These are phyloP conservation scores for Ictalurus furcatus DNA, from an alignment of 2,113 vertebrate genomes.

Conservation along the genomic window DNA sequence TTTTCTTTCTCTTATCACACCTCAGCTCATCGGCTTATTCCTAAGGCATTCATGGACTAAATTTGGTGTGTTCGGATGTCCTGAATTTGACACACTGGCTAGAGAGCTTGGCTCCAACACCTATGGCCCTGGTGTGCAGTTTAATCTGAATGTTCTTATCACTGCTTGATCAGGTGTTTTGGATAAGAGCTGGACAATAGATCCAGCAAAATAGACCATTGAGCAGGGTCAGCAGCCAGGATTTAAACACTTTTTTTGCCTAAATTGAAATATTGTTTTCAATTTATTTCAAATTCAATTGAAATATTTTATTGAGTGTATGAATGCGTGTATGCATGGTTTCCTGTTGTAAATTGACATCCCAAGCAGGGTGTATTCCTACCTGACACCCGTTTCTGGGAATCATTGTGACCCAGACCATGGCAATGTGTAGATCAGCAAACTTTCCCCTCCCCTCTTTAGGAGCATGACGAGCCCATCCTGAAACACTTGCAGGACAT, in stretches of 20 bases:
- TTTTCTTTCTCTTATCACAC: background rate
- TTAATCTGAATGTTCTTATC: background rate
- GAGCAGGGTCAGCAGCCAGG: background rate
- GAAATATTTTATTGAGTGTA: too few relatives aligned
- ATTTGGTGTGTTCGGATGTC: background rate
- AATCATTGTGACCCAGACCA: background rate
- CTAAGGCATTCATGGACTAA: background rate
- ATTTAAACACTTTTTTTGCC: background rate
- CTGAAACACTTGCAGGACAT: slow-evolving; percentile 95
- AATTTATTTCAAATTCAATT: too few relatives aligned
- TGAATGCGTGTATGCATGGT: background rate
- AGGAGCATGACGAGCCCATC: slow-evolving; percentile 97
- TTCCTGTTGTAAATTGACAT: too few relatives aligned
- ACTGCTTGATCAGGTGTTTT: background rate
- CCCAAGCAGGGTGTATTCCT: background rate
- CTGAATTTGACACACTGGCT: background rate
- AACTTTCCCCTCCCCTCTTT: background rate
- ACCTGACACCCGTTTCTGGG: too few relatives aligned
- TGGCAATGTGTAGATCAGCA: background rate
- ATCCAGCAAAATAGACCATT: too few relatives aligned
- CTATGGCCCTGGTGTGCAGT: background rate
- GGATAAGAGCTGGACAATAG: background rate
- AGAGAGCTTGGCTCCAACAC: background rate
- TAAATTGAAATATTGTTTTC: background rate
- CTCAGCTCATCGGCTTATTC: background rate